Percentiles rank a stretch among this genome's conserved stretches.
These are phyloP conservation scores for Aplodontia rufa DNA, from an alignment of 2,113 vertebrate species.

Conservation along the genomic window DNA sequence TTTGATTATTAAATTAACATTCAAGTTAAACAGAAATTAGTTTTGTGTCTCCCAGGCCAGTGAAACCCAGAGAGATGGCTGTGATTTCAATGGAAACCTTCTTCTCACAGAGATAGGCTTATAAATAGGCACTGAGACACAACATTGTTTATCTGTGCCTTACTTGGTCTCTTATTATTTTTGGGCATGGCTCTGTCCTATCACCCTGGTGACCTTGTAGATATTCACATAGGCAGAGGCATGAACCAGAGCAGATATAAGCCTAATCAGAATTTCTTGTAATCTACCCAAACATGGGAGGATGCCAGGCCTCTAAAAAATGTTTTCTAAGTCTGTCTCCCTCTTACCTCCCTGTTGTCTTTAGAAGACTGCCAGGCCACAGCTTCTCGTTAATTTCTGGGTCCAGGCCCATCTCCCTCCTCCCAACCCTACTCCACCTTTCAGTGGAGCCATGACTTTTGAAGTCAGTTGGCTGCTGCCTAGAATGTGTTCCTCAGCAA, in stretches of 20 bases:
- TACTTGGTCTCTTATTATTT: neutral
- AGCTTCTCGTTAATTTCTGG: neutral
- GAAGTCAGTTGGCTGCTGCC: neutral
- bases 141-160: neutral
- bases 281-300: neutral
- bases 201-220: neutral
- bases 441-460: neutral
- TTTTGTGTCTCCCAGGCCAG: conserved; percentile 41
- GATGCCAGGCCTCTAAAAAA: neutral
- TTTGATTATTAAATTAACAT: conserved; percentile 82
- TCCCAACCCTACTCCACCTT: rapidly evolving
- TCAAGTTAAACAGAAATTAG: conserved; percentile 76
- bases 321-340: neutral
- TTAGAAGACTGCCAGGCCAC: neutral
- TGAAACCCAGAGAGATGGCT: neutral
- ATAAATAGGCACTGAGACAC: conserved; percentile 4
- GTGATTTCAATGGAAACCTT: neutral
- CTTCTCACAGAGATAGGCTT: neutral
- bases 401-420: neutral
- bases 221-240: neutral
- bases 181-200: neutral
- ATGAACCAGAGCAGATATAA: neutral
- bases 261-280: neutral
- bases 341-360: neutral
- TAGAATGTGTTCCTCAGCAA: neutral